A percentile compares a stretch with the other conserved stretches of the same genome.
Conservation (phyloP, 2,797 vertebrate genomes). For the Eulemur albifrons region DNA sequence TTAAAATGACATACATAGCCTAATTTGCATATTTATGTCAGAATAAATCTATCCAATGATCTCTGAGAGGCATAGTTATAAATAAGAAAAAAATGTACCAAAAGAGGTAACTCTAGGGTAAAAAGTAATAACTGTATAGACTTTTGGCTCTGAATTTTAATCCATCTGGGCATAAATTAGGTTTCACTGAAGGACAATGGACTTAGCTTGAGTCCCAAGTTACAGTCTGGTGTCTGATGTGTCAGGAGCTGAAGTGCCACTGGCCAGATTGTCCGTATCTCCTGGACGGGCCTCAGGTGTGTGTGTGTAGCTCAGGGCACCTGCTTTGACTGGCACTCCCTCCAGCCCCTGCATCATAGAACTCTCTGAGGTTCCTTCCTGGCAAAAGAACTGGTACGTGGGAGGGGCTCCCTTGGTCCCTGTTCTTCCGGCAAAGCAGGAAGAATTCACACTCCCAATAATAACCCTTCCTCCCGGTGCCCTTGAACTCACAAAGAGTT, state of each 20-base stretch:
- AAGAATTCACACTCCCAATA: not conserved
- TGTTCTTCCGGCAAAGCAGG: not conserved
- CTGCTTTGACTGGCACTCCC: not conserved
- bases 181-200: not conserved
- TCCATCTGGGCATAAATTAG: not conserved
- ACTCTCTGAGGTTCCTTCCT: not conserved
- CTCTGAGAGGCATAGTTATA: not conserved
- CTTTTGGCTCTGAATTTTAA: not conserved
- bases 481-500: not conserved
- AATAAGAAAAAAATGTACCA: not conserved
- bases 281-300: not conserved
- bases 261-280: not conserved
- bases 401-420: not conserved
- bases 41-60: not conserved
- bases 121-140: not conserved
- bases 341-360: not conserved
- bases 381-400: not conserved
- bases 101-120: not conserved
- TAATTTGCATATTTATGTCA: not conserved
- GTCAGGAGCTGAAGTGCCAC: not conserved
- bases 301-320: not conserved
- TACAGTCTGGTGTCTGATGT: not conserved
- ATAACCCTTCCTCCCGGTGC: not conserved
- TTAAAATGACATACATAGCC: not conserved
- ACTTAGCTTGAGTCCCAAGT: not conserved